A percentile compares a stretch with the other conserved stretches of the same genome.
phyloP scores from a whole-genome alignment of 1,140 invertebrate genomes.

The Drosophila rufa region DNA sequence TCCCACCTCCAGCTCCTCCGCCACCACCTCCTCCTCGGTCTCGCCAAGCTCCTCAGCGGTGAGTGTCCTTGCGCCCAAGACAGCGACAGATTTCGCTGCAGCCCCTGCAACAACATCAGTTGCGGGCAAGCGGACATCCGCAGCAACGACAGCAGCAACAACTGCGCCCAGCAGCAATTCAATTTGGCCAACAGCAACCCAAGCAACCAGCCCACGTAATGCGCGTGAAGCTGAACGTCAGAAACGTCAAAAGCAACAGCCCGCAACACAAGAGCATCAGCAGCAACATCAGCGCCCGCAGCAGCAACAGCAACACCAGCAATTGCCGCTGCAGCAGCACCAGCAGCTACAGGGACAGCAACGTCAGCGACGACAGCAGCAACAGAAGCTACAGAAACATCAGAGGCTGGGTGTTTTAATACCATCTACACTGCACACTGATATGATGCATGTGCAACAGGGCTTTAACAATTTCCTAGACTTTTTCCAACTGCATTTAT shows the following conservation, averaged over 20 bases:
- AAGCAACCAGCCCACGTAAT: constrained; percentile 55
- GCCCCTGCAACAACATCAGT: constrained; percentile 34
- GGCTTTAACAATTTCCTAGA: constrained; percentile 77
- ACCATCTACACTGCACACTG: constrained; percentile 62
- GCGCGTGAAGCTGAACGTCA: constrained; percentile 66
- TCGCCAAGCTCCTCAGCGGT: constrained; percentile 19
- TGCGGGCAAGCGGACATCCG: constrained; percentile 39
- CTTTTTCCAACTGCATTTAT: constrained; percentile 77
- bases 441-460: constrained; percentile 80
- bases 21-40: background rate
- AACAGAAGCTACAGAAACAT: constrained; percentile 25
- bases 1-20: constrained; percentile 14
- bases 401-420: constrained; percentile 76
- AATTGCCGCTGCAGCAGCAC: constrained; percentile 19
- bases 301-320: constrained; percentile 31
- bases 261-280: constrained; percentile 28
- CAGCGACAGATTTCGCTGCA: constrained; percentile 48
- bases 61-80: constrained; percentile 52
- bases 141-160: constrained; percentile 31
- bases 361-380: constrained; percentile 38
- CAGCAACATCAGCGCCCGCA: constrained; percentile 16
- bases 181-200: constrained; percentile 58
- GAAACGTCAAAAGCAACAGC: constrained; percentile 66
- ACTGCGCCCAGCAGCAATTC: constrained; percentile 62
- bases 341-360: constrained; percentile 24